phyloP scores from a whole-genome alignment of 2,888 invertebrate genomes.

The Entomobrya multifasciata region DNA sequence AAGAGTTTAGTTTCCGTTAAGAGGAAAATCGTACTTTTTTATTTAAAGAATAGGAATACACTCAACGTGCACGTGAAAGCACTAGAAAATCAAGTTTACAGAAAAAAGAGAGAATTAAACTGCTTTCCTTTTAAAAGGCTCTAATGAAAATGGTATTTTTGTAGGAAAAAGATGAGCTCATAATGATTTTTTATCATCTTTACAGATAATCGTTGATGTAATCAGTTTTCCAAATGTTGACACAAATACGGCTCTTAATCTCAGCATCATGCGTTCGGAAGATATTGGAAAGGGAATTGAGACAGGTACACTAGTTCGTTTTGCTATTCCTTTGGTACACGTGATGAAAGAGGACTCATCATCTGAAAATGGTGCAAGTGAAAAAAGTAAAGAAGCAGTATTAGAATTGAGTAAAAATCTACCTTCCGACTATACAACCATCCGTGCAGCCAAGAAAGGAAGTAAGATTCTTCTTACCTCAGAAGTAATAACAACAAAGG shows the following conservation, averaged over 20 bases:
- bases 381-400: conserved; percentile 24
- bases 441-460: conserved; percentile 81
- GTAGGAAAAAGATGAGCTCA: conserved; percentile 6
- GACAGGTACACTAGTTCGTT: conserved; percentile 64
- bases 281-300: conserved; percentile 62
- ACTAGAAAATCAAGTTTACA: too few species aligned
- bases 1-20: neutral
- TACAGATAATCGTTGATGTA: conserved; percentile 81
- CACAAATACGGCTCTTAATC: conserved; percentile 63
- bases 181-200: conserved; percentile 56
- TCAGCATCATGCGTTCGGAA: conserved; percentile 55
- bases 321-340: conserved; percentile 59
- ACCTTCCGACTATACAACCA: conserved; percentile 80
- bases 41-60: neutral
- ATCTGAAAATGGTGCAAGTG: neutral
- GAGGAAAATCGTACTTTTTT: neutral
- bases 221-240: conserved; percentile 76
- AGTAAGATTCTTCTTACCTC: conserved; percentile 79
- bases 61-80: neutral
- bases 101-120: too few species aligned
- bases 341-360: conserved; percentile 57
- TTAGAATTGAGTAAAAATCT: conserved; percentile 80
- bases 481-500: conserved; percentile 72
- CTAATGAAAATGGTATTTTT: neutral
- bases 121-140: neutral